Evolutionary conservation across 2,797 vertebrate species (phyloP).

Genomic region (Coendou prehensilis): DNA sequence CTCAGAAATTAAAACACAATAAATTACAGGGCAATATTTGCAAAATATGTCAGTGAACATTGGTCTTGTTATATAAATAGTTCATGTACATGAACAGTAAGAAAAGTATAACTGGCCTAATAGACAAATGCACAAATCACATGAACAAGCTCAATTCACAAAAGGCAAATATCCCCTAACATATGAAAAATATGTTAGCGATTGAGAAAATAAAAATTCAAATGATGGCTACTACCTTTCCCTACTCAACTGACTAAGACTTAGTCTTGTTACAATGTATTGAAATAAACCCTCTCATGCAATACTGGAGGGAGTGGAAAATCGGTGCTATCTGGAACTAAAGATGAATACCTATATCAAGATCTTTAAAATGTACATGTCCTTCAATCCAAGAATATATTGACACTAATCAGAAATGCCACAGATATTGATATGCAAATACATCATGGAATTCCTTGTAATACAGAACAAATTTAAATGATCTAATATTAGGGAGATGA

Average conservation of each 20-base stretch:
- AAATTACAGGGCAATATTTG: not conserved
- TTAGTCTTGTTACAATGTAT: not conserved
- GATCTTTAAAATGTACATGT: conserved; percentile 21
- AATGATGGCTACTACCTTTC: not conserved
- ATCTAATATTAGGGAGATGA: not conserved
- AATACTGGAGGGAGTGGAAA: not conserved
- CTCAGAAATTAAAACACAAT: conserved; percentile 58
- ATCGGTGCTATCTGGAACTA: not conserved
- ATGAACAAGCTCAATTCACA: conserved; percentile 15
- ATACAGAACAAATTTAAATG: not conserved
- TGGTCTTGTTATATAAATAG: not conserved
- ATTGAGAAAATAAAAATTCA: conserved; percentile 10
- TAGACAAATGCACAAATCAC: not conserved
- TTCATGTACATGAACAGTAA: conserved; percentile 27
- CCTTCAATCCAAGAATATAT: conserved; percentile 25
- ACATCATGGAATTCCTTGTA: not conserved
- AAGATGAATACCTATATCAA: not conserved
- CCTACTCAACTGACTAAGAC: not conserved
- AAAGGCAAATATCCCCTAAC: not conserved
- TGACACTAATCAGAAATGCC: conserved; percentile 17
- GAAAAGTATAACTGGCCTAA: not conserved
- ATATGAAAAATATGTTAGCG: not conserved
- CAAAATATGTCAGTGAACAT: not conserved
- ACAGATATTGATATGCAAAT: not conserved
- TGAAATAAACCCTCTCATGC: not conserved